A percentile compares a stretch with the other conserved stretches of the same genome.
Conservation (phyloP, 2,888 invertebrate species). For the Nomada goodeniana region DNA sequence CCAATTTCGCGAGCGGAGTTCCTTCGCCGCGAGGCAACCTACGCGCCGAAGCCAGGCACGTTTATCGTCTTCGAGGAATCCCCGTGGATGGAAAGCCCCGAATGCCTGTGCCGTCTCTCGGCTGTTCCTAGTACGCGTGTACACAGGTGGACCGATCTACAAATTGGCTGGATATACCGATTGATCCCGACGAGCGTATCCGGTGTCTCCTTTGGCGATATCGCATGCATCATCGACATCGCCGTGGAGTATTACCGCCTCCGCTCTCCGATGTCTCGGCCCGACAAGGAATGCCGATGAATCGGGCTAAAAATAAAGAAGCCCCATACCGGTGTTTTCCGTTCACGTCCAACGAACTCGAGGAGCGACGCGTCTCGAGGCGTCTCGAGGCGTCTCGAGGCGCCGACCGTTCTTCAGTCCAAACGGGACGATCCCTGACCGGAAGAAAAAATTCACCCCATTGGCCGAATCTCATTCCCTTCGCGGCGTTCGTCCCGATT, state of each 20-base stretch:
- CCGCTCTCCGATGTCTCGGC: slow-evolving; percentile 6
- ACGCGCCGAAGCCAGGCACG: slow-evolving; percentile 15
- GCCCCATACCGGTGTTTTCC: slow-evolving; percentile 47
- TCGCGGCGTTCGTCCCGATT: not conserved
- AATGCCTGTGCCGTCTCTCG: not conserved
- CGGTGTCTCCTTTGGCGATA: not conserved
- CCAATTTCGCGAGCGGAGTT: slow-evolving; percentile 68
- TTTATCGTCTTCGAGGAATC: slow-evolving; percentile 12
- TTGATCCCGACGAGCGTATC: not conserved
- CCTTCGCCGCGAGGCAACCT: slow-evolving; percentile 32
- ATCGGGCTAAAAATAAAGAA: slow-evolving; percentile 69
- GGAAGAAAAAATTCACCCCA: no score
- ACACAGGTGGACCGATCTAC: no score
- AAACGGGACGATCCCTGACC: not conserved
- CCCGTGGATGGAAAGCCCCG: not conserved
- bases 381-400: not conserved
- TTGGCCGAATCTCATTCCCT: no score
- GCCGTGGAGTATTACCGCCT: not conserved
- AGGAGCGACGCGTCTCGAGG: not conserved
- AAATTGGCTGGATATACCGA: not conserved
- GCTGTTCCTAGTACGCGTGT: no score
- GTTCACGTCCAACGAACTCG: slow-evolving; percentile 33
- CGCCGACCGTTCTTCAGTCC: not conserved
- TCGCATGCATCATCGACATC: not conserved
- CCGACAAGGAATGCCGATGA: slow-evolving; percentile 29